phyloP scores from a whole-genome alignment of 64 coral and sea anemone species.

The Actinia equina region DNA sequence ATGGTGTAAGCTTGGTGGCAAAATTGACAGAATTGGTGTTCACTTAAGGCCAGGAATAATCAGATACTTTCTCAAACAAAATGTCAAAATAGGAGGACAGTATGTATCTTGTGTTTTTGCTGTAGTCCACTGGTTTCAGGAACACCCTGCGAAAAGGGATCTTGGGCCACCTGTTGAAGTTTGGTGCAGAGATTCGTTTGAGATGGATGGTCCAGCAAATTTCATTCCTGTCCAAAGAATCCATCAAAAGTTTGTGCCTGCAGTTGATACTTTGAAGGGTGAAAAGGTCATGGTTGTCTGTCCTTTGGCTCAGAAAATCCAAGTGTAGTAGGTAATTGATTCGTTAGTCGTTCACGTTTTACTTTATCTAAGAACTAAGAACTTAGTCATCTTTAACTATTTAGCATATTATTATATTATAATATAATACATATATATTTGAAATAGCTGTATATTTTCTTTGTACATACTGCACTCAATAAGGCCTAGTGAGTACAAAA shows the following conservation, averaged over 20 bases:
- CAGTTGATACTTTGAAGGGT: too few species aligned
- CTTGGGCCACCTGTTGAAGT: slow-evolving; percentile 50
- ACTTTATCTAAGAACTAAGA: too few species aligned
- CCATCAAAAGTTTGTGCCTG: slow-evolving; percentile 50
- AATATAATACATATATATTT: too few species aligned
- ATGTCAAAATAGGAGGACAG: slow-evolving; percentile 31
- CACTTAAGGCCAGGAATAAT: slow-evolving; percentile 52
- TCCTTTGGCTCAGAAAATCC: too few species aligned
- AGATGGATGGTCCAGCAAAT: slow-evolving; percentile 40
- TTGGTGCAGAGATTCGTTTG: slow-evolving; percentile 63
- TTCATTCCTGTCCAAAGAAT: slow-evolving; percentile 72
- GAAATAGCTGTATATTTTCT: too few species aligned
- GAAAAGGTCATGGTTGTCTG: too few species aligned
- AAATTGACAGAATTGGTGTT: slow-evolving; percentile 31
- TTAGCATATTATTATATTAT: too few species aligned
- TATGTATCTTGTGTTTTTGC: slow-evolving; percentile 50
- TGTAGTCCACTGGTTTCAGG: slow-evolving; percentile 51
- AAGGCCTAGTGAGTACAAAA: too few species aligned
- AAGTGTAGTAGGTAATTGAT: too few species aligned
- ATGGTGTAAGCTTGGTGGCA: slow-evolving; percentile 29
- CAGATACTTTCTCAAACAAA: slow-evolving; percentile 56
- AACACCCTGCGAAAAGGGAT: slow-evolving; percentile 19
- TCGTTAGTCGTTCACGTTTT: too few species aligned
- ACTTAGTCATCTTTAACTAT: too few species aligned
- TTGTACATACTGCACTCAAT: too few species aligned